Conservation (phyloP, 2,113 vertebrate species). For the Engraulis encrasicolus region DNA sequence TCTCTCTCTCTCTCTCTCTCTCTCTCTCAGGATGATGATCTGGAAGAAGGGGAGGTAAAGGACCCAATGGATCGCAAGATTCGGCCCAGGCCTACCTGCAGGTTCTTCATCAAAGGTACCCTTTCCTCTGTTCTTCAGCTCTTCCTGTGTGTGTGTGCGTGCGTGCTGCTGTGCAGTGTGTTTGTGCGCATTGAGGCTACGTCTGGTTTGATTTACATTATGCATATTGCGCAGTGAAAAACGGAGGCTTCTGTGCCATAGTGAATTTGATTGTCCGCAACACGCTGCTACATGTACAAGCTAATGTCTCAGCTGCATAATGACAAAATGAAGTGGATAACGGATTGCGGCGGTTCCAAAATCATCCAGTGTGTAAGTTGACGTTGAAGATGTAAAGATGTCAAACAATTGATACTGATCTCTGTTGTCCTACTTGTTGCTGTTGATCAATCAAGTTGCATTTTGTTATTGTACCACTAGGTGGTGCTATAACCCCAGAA, state of each 20-base stretch:
- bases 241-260: background rate
- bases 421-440: background rate
- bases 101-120: slow-evolving; percentile 98
- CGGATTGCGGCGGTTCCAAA: too few species aligned
- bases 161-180: background rate
- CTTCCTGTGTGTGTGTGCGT: too few species aligned
- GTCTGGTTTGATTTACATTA: background rate
- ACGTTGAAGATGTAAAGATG: background rate
- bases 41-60: slow-evolving; percentile 98
- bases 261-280: background rate
- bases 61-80: slow-evolving; percentile 95
- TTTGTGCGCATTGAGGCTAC: background rate
- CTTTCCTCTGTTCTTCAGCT: too few species aligned
- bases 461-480: background rate
- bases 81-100: slow-evolving; percentile 92
- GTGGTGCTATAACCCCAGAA: background rate
- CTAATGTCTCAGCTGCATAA: background rate
- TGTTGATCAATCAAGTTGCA: background rate
- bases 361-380: too few species aligned
- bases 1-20: background rate
- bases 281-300: background rate
- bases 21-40: slow-evolving; percentile 91
- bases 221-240: background rate
- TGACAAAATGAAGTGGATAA: background rate
- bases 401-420: background rate